Conservation (phyloP, 2,113 vertebrate species). For the Corvus moneduloides region DNA sequence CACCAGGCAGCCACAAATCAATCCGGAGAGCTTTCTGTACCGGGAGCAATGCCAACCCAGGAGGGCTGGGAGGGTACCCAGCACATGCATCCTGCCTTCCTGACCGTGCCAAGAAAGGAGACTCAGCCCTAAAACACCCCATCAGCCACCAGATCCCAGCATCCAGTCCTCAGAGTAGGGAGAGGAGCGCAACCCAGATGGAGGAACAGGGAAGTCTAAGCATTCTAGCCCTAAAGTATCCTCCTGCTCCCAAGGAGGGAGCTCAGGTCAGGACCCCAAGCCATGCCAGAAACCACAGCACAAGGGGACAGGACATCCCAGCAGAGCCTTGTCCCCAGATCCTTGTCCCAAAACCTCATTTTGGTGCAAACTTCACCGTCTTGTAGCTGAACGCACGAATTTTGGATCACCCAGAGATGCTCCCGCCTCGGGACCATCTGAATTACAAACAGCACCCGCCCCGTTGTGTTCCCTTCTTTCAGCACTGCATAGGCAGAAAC, state of each 20-base stretch:
- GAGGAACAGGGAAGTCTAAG: not conserved
- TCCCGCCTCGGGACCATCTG: not conserved
- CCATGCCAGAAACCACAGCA: not conserved
- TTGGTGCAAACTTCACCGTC: not conserved
- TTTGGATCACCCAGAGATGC: not conserved
- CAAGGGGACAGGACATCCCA: fast-evolving
- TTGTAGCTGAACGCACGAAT: fast-evolving
- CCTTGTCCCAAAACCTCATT: not conserved
- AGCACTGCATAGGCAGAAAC: not conserved
- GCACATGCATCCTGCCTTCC: not conserved
- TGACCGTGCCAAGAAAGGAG: not conserved
- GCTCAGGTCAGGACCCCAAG: not conserved
- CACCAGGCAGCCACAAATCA: not conserved
- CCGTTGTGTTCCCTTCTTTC: not conserved
- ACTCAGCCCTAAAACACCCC: fast-evolving
- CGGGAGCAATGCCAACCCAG: not conserved
- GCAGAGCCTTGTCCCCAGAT: not conserved
- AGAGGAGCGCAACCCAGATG: fast-evolving
- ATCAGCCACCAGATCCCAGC: not conserved
- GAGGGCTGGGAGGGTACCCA: not conserved
- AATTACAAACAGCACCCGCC: not conserved
- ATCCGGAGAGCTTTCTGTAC: not conserved
- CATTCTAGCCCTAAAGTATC: not conserved
- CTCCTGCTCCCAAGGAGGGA: not conserved
- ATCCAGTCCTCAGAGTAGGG: not conserved